A percentile compares a stretch with the other conserved stretches of the same genome.
These are phyloP conservation scores for Catharus minimus DNA, from an alignment of 2,113 vertebrate species.

Conservation along the genomic window DNA sequence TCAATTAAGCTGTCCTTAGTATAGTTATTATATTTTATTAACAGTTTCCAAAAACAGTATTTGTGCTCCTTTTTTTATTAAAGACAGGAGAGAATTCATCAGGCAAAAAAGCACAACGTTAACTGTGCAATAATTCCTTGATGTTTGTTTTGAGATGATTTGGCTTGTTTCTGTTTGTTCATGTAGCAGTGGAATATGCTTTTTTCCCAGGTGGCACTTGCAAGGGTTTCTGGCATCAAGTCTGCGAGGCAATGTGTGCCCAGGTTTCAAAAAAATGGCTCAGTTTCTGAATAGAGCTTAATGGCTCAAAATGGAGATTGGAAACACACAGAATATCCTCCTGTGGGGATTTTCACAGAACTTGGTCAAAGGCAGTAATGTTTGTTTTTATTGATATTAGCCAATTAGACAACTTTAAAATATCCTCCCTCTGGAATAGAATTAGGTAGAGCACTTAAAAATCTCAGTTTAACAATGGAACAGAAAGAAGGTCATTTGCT, in stretches of 20 bases:
- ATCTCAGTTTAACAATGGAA: neutral
- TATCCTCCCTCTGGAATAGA: neutral
- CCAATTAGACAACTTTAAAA: neutral
- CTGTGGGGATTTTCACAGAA: neutral
- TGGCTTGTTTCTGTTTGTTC: neutral
- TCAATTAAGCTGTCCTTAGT: neutral
- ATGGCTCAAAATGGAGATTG: neutral
- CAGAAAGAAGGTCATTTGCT: neutral
- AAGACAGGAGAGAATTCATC: neutral
- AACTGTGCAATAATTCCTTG: neutral
- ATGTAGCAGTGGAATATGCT: neutral
- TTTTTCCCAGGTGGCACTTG: neutral
- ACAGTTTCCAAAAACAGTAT: neutral
- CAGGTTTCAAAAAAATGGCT: neutral
- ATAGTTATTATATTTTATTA: neutral
- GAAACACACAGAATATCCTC: neutral
- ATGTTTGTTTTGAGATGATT: conserved; percentile 3
- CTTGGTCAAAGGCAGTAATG: neutral
- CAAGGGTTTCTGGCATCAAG: neutral
- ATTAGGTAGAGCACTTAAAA: neutral
- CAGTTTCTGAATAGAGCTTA: neutral
- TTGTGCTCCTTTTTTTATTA: neutral
- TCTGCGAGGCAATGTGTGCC: neutral
- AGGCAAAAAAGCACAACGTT: neutral
- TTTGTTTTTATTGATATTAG: neutral